Conservation (phyloP, 2,888 invertebrate genomes). For the Acleris laterana region DNA sequence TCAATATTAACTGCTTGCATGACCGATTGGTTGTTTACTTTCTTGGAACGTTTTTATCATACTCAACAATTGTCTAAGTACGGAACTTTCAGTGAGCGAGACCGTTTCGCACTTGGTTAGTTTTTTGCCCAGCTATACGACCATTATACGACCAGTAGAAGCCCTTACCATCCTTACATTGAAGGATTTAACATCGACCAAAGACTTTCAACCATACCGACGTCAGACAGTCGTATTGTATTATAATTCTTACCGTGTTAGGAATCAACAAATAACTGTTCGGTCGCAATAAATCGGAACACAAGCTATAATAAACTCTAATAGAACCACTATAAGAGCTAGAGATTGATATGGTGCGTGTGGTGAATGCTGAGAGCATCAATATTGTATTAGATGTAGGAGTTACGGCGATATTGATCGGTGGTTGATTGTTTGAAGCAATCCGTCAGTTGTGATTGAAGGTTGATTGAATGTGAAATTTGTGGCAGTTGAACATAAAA, state of each 20-base stretch:
- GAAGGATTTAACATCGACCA: slow-evolving; percentile 34
- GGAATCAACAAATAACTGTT: slow-evolving; percentile 38
- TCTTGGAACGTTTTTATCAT: too few species aligned
- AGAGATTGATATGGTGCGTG: slow-evolving; percentile 1
- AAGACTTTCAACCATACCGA: slow-evolving; percentile 38
- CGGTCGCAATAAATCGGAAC: slow-evolving; percentile 35
- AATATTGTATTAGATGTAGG: slow-evolving; percentile 32
- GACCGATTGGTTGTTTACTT: too few species aligned
- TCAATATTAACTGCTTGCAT: too few species aligned
- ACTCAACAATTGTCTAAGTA: too few species aligned
- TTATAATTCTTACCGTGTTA: slow-evolving; percentile 40
- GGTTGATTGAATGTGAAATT: neutral
- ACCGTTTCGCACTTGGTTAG: neutral
- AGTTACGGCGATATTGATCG: slow-evolving; percentile 34
- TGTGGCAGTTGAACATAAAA: too few species aligned
- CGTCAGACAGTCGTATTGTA: slow-evolving; percentile 39
- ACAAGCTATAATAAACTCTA: slow-evolving; percentile 12
- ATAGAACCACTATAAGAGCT: slow-evolving; percentile 3
- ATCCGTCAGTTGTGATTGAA: slow-evolving; percentile 19
- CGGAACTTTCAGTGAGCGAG: too few species aligned
- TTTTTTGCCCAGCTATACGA: neutral
- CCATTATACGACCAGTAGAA: slow-evolving; percentile 9
- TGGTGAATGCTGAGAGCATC: slow-evolving; percentile 26
- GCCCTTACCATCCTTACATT: slow-evolving; percentile 24
- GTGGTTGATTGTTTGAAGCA: slow-evolving; percentile 13